Evolutionary conservation across 2,113 vertebrate species (phyloP), one percentile per base, ranked within the genome.

Genomic region (Proterorhinus semilunaris): DNA sequence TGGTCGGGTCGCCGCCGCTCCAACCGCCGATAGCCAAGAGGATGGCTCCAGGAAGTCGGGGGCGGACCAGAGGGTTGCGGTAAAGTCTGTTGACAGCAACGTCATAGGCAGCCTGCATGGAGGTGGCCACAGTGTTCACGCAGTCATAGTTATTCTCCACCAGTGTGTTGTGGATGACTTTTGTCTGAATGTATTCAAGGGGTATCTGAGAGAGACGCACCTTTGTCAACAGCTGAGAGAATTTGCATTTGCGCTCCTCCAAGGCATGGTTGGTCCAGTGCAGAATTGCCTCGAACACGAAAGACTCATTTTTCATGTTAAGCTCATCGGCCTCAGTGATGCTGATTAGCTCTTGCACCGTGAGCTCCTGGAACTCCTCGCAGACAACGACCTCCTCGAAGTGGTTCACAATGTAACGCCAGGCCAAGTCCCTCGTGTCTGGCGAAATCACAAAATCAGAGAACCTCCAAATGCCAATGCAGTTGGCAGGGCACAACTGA

Each of bases 401-500:
- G 27, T 36, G 27, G 27, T 36, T 36, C 27, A 36, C 4, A 36
- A 36, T 36, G 27, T 36, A 36, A 36, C 27, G 27, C 27, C 27
- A 36, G 27, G 27, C 27, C 27, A 36, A 36, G 27, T 36, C 27
- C 27, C 27, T 36, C 27, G 27, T 36, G 27, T 36, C 27, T 36
- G 27, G 27, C 27, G 27, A 36, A 36, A 36, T 36, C 2, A 36
- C 27, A 36, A 36, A 36, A 36, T 36, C 27, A 36, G 27, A 36
- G 27, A 96, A 86, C 68, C 83, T 92, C 84, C 86, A 95, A 80
- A 95, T 93, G 8, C 72, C 51, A 6, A 85, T 55, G 8, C 84
- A 86, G 75, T 96, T 96, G 51, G 93, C 83, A 43, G 89, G 52
- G 72, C 89, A 87, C 4, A 95, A 86, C 53, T 90, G 90, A 1